Evolutionary conservation across 2,113 vertebrate genomes (phyloP).

Genomic region (Colossoma macropomum): DNA sequence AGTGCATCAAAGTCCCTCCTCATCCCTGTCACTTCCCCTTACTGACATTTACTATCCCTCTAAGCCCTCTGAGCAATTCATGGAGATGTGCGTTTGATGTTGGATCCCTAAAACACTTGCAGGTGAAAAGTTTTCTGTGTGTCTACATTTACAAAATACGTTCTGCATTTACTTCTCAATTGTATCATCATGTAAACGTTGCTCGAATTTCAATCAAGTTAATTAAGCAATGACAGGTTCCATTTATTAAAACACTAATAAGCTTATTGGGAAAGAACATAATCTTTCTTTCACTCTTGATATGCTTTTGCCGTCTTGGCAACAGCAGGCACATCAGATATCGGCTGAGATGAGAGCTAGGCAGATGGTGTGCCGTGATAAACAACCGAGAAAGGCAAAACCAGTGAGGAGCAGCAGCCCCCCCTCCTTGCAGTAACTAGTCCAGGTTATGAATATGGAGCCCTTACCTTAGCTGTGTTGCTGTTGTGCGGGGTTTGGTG

Average conservation of each 20-base stretch:
- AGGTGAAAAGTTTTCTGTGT: conserved; percentile 13
- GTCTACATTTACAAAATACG: not conserved
- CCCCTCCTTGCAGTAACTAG: not conserved
- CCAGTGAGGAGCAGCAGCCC: conserved; percentile 13
- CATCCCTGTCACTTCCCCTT: conserved; percentile 57
- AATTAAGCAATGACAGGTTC: not conserved
- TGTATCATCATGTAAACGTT: not conserved
- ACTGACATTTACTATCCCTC: conserved; percentile 70
- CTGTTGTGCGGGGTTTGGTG: conserved; percentile 47
- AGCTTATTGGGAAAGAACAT: not conserved
- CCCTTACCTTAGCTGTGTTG: conserved; percentile 70
- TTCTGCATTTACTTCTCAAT: not conserved
- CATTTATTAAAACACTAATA: not conserved
- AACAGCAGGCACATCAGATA: not conserved
- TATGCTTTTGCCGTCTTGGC: not conserved
- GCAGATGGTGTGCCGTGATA: conserved; percentile 34
- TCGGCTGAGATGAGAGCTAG: not conserved
- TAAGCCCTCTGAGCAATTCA: conserved; percentile 53
- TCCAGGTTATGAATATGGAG: conserved; percentile 44
- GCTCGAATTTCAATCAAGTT: not conserved
- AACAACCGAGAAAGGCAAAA: conserved; percentile 31
- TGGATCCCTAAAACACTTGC: not conserved
- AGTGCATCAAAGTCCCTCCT: conserved; percentile 69
- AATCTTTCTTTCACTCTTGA: not conserved
- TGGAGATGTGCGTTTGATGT: conserved; percentile 38